Conservation (phyloP, 1,140 invertebrate species). For the Drosophila sp. region DNA sequence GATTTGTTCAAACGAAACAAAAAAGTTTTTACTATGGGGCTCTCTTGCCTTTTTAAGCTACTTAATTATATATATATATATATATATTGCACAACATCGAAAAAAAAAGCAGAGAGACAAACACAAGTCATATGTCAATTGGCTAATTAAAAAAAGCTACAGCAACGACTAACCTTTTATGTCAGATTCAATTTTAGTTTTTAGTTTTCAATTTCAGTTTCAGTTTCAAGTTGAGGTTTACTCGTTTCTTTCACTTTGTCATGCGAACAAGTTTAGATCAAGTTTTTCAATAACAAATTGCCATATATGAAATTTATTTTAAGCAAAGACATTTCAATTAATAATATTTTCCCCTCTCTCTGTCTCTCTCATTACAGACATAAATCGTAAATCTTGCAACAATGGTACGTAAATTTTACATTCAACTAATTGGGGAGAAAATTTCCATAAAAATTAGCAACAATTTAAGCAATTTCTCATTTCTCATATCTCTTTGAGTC, state of each 20-base stretch:
- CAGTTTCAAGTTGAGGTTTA: slow-evolving; percentile 26
- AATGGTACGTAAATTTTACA: slow-evolving; percentile 68
- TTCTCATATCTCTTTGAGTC: slow-evolving; percentile 23
- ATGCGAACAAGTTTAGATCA: slow-evolving; percentile 23
- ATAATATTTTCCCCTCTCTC: slow-evolving; percentile 18
- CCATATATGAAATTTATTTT: slow-evolving; percentile 28
- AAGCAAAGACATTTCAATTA: slow-evolving; percentile 22
- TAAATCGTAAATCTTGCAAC: slow-evolving; percentile 54
- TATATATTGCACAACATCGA: slow-evolving; percentile 33
- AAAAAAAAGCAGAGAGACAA: slow-evolving; percentile 27
- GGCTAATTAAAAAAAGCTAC: slow-evolving; percentile 67
- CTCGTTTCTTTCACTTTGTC: slow-evolving; percentile 51
- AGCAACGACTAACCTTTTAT: slow-evolving; percentile 67
- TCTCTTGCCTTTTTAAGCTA: neutral
- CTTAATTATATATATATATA: neutral
- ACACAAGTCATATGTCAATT: slow-evolving; percentile 76
- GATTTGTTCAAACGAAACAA: slow-evolving; percentile 18
- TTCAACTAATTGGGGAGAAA: slow-evolving; percentile 54
- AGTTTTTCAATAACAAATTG: slow-evolving; percentile 58
- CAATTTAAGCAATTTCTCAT: slow-evolving; percentile 41
- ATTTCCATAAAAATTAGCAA: slow-evolving; percentile 69
- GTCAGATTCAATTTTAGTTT: slow-evolving; percentile 50
- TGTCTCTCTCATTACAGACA: slow-evolving; percentile 55
- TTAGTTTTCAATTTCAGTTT: slow-evolving; percentile 9
- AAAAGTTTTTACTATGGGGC: slow-evolving; percentile 32